Base-by-base conservation (phyloP, 2,797 vertebrate species). In the Caiman crocodilus region DNA sequence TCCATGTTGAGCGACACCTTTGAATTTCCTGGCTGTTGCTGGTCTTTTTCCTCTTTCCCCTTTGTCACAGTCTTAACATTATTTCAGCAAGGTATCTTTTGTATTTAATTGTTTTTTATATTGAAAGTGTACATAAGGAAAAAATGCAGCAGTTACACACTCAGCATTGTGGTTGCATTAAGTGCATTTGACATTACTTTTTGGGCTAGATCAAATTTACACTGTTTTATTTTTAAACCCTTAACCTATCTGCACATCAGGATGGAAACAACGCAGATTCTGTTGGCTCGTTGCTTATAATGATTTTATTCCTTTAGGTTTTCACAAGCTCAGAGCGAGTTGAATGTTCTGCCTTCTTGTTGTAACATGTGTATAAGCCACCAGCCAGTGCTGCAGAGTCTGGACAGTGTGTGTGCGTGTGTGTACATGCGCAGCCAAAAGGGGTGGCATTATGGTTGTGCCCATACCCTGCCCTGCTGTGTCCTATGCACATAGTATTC, bases 161-260 rank as follows among this genome's bases (percentile, higher is more conserved):
- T 87, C 78, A 16, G 83, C 14, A 1, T 87, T 87, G 78, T 85
- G 84, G 21, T 90, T 93, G 73, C 78, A 20, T 76, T 90, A 74
- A 89, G 74, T 92, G 91, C 84, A 5, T 94, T 91, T 82, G 74
- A 80, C 35, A 9, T 55, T 75, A 88, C 79, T 84, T 93, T 89
- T 88, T 69, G 96, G 96, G 96, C 96, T 97, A 95, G 96, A 96
- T 95, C 96, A 94, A 96, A 95, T 91, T 88, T 78, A 55, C 81
- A 94, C 4, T 1, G 57, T 75, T 92, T 87, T 80, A 17, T 79
- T 85, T 81, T 78, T 11, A 87, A 79, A 30, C 28, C 83, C 67
- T 92, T 67, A 73, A 75, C 79, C 26, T 87, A 50, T 76, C 26
- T 25, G n/a, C 14, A 18, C 57, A 63, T 50, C 42, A 50, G 42